These are phyloP conservation scores for Mellivora capensis DNA, from an alignment of 2,113 vertebrate genomes.

Conservation along the genomic window DNA sequence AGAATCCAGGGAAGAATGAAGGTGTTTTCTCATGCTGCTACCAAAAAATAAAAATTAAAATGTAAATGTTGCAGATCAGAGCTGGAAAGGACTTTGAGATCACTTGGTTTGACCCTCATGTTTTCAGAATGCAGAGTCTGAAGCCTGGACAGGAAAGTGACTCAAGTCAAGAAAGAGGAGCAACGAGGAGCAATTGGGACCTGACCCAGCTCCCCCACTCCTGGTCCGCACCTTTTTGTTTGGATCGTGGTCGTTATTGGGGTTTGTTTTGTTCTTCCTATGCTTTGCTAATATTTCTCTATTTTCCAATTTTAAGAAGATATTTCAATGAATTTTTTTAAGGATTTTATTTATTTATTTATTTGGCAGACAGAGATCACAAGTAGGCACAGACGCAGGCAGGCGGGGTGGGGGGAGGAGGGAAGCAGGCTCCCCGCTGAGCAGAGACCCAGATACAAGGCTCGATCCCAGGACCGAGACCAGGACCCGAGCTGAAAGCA, in stretches of 20 bases:
- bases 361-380: no score
- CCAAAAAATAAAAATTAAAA: not conserved
- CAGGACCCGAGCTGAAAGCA: no score
- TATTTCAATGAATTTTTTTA: not conserved
- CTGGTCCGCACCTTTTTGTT: rapidly evolving
- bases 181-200: rapidly evolving
- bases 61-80: not conserved
- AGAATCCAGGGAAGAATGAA: not conserved
- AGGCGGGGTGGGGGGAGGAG: no score
- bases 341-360: no score
- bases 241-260: not conserved
- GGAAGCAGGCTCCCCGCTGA: no score
- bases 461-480: no score
- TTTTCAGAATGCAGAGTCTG: not conserved
- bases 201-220: not conserved
- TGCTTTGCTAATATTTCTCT: not conserved
- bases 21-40: not conserved
- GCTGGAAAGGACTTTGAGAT: not conserved
- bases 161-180: not conserved
- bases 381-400: no score
- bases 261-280: not conserved
- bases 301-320: not conserved
- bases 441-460: no score
- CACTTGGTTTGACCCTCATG: not conserved
- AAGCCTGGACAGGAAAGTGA: not conserved